A percentile compares a stretch with the other conserved stretches of the same genome.
Conservation (phyloP, 2,888 invertebrate genomes). For the Keiferia lycopersicella region DNA sequence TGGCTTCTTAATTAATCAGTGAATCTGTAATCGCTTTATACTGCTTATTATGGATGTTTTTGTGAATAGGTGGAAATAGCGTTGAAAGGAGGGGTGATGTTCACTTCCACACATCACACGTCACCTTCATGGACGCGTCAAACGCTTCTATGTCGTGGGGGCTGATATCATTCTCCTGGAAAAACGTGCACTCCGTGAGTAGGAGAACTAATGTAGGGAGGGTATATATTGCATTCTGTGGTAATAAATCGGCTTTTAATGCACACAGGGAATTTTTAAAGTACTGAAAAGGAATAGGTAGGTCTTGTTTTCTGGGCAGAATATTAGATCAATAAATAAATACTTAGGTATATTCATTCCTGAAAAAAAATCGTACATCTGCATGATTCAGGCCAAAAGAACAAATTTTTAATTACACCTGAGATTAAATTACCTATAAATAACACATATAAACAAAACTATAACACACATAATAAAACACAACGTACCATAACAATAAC, state of each 20-base stretch:
- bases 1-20: conserved; percentile 16
- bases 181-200: conserved; percentile 42
- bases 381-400: too few relatives aligned
- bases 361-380: too few relatives aligned
- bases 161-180: conserved; percentile 71
- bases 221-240: neutral
- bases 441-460: neutral
- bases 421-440: too few relatives aligned
- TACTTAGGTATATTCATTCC: too few relatives aligned
- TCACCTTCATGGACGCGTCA: conserved; percentile 78
- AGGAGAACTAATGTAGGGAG: neutral
- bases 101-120: conserved; percentile 44
- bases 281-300: too few relatives aligned
- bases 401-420: too few relatives aligned
- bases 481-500: conserved; percentile 4
- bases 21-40: conserved; percentile 11
- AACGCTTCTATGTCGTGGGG: conserved; percentile 72
- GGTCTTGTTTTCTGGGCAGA: too few relatives aligned
- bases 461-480: neutral
- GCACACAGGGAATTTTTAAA: too few relatives aligned
- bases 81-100: neutral
- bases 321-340: too few relatives aligned
- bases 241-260: too few relatives aligned
- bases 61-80: neutral
- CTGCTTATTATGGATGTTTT: conserved; percentile 2